Conservation (phyloP, 2,888 invertebrate species). For the Drosophila heteroneura region DNA sequence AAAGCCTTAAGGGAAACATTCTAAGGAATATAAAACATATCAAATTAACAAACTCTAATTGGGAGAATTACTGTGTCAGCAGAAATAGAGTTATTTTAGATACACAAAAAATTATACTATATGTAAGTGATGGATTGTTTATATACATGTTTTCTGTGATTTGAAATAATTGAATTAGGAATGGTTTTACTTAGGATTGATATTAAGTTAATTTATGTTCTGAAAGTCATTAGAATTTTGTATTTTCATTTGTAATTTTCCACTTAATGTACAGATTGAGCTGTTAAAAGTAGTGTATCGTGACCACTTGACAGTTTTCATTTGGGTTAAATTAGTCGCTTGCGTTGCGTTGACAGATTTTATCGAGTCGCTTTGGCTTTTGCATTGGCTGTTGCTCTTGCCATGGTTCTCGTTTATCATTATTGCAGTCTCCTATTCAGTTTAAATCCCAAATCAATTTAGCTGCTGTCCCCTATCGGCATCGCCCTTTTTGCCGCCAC, state of each 20-base stretch:
- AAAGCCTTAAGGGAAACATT: background rate
- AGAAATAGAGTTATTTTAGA: background rate
- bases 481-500: constrained; percentile 72
- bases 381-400: background rate
- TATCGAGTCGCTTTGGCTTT: constrained; percentile 34
- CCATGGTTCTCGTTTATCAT: constrained; percentile 27
- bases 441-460: constrained; percentile 69
- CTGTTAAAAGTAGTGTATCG: constrained; percentile 11
- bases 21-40: background rate
- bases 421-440: constrained; percentile 32
- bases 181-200: background rate
- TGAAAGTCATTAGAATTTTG: background rate
- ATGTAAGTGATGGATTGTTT: no score
- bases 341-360: constrained; percentile 50
- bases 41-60: background rate
- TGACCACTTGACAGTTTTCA: constrained; percentile 34
- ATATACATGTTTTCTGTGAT: background rate
- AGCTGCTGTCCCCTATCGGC: constrained; percentile 51
- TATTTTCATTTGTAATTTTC: background rate
- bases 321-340: constrained; percentile 38
- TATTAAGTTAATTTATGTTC: background rate
- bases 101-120: background rate
- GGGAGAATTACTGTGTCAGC: background rate
- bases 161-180: background rate
- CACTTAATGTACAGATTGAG: background rate